Base-by-base conservation (phyloP, 35 echinoderm and acorn worm species). In the Apostichopus japonicus region DNA sequence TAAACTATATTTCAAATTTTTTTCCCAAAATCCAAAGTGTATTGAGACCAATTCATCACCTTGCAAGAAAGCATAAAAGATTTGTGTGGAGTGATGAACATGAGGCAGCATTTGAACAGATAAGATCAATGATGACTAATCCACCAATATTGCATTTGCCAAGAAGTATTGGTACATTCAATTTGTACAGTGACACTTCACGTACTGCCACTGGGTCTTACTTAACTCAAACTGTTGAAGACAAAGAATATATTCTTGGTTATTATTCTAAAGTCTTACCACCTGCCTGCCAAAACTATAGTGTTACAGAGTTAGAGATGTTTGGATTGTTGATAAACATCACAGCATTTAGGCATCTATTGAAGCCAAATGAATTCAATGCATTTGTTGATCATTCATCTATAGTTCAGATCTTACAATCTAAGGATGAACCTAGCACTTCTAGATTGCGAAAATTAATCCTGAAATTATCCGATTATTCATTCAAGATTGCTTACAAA, bases 401-500 rank as follows among this genome's bases (percentile, higher is more conserved):
- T 77, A 80, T 94, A 5, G 55, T 54, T 14, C 8, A 94, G 15
- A 94, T 94, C 80, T 77, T 79, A 55, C 90, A 79, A 25, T 94
- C 93, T 55, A 90, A 94, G 78, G 6, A 77, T 25, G 84, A 78
- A 24, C 93, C 93, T 23, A 14, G 59, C 86, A 94, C 84, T 19
- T 59, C 57, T 9, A 7, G 2, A 9, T 9, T 59, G 11, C 6
- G 57, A 3, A 59, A 59, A 59, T 59, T 4, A 59, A 59, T 59
- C 27, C 16, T 93, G 5, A 93, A 86, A 86, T 44, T 93, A 10
- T 86, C 92, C 7, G 80, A 76, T 23, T 93, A 88, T 54, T 7
- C 72, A 5, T 79, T 93, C 53, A 93, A 93, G 79, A 90, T 94
- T 59, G 86, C 86, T 23, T 94, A 94, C 86, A 90, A 94, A 72